These are phyloP conservation scores for Botrylloides violaceus DNA, from an alignment of 23 tunicate species.

Conservation along the genomic window DNA sequence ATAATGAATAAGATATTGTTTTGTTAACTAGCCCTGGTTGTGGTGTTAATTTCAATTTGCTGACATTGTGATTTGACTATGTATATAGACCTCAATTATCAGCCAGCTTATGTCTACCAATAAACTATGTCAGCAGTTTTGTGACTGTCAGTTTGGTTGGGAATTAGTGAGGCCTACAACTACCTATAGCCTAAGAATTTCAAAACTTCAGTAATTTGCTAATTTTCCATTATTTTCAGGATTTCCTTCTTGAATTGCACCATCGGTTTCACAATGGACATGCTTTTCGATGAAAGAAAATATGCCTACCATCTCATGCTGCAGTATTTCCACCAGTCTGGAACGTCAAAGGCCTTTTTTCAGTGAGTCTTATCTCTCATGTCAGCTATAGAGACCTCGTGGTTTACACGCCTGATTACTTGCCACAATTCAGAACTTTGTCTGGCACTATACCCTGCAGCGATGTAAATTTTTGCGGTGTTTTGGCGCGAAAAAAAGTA, in stretches of 20 bases:
- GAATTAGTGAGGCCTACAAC: too few species aligned
- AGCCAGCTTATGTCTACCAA: too few species aligned
- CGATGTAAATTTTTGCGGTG: neutral
- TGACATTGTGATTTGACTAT: too few species aligned
- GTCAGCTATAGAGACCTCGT: neutral
- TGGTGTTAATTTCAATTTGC: too few species aligned
- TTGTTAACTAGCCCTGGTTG: too few species aligned
- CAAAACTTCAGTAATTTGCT: too few species aligned
- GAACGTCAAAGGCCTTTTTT: slow-evolving; percentile 65
- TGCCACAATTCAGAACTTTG: neutral
- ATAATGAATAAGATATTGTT: too few species aligned
- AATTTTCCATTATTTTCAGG: too few species aligned
- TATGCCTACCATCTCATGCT: slow-evolving; percentile 91
- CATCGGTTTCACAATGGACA: slow-evolving; percentile 81
- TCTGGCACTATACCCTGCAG: neutral
- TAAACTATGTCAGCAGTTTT: too few species aligned
- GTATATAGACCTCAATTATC: too few species aligned
- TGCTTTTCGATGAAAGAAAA: slow-evolving; percentile 91
- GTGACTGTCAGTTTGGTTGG: too few species aligned
- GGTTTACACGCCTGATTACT: neutral
- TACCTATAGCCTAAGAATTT: too few species aligned
- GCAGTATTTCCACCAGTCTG: slow-evolving; percentile 81
- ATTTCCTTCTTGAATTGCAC: slow-evolving; percentile 84
- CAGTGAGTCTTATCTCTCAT: slow-evolving; percentile 32
- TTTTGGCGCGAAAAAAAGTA: neutral